Evolutionary conservation across 2,888 invertebrate genomes (phyloP), one percentile per base, ranked within the genome.

Genomic region (Ennomos erosarius): DNA sequence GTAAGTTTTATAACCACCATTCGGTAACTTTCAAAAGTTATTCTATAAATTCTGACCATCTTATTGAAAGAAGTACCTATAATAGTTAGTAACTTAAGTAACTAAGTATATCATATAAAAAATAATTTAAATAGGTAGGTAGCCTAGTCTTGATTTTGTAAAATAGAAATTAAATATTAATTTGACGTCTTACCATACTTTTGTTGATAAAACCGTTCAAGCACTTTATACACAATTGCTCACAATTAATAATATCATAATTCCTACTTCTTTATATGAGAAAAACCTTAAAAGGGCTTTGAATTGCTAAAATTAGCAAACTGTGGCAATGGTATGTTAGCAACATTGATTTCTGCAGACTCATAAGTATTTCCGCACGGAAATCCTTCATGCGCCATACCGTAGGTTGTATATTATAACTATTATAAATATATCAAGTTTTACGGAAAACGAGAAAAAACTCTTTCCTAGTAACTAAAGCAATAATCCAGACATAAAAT

Each of bases 301-400:
- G 44, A 55, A 55, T 55, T 51, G 63, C 68, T 67, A 55, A 58
- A 57, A 54, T 70, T 26, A 53, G 59, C 64, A 63, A 71, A 71
- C 65, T 77, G 70, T 75, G 78, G 69, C 75, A 74, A 69, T 68
- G 61, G 46, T 57, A 52, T 54, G 52, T 62, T 51, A 51, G 12
- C 44, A 47, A 40, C 35, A 33, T 8, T 35, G 59, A 64, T 75
- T 82, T 84, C 82, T 81, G 77, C 63, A 13, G 26, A 26, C 10
- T 35, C n/a, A n/a, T n/a, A n/a, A n/a, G n/a, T 60, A 64, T 75
- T 82, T 84, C 82, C 82, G 78, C 63, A 16, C 77, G 79, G 78
- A 81, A 82, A 85, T 78, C 86, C 85, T 85, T 86, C 79, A 58
- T 62, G 45, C 56, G 46, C 57, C 58, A 56, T 64, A 53, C 78